These are phyloP conservation scores for Tauraco hartlaubi DNA, from an alignment of 2,797 vertebrate species.

Conservation along the genomic window DNA sequence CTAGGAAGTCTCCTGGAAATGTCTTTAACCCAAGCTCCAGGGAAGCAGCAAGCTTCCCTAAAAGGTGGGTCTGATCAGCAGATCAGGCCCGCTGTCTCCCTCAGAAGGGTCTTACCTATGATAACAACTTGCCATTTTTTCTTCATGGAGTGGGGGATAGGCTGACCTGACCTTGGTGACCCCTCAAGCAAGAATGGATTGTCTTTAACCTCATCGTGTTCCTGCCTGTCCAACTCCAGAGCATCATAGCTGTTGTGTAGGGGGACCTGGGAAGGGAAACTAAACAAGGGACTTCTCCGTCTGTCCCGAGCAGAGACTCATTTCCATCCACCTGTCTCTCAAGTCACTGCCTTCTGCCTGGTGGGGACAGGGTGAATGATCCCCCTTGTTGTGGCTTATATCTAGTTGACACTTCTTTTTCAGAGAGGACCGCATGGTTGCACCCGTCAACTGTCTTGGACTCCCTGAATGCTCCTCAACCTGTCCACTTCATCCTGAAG, in stretches of 20 bases:
- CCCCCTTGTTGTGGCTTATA: not conserved
- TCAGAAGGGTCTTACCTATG: not conserved
- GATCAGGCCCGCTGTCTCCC: fast-evolving
- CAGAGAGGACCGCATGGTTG: not conserved
- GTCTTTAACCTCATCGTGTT: not conserved
- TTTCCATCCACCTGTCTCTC: not conserved
- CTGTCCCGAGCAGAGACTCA: not conserved
- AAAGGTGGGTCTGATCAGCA: not conserved
- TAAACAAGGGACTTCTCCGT: not conserved
- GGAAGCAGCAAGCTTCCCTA: not conserved
- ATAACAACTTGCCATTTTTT: not conserved
- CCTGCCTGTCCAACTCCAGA: not conserved
- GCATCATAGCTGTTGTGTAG: not conserved
- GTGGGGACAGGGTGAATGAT: not conserved
- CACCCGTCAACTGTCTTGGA: not conserved
- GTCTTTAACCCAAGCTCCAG: not conserved
- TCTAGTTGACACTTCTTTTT: not conserved
- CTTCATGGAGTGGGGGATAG: not conserved
- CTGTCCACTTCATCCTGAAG: not conserved
- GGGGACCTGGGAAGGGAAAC: not conserved
- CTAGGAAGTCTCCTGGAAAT: not conserved
- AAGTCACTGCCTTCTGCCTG: not conserved
- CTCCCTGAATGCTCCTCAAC: not conserved
- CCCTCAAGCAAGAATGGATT: not conserved
- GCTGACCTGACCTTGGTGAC: not conserved